phyloP scores from a whole-genome alignment of 2,113 vertebrate genomes.

The Alectura lathami region DNA sequence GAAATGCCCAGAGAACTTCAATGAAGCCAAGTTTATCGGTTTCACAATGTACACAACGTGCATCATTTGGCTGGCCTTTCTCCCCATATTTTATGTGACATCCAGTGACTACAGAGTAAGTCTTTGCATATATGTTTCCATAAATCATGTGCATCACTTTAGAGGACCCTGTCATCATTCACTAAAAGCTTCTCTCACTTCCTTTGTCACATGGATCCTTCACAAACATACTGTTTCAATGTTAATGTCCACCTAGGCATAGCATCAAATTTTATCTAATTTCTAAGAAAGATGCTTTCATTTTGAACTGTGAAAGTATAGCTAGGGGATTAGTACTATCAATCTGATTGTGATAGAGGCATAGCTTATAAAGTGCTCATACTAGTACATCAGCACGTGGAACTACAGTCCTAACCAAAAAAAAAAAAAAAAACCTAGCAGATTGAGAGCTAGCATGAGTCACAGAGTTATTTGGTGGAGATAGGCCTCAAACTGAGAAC shows the following conservation, averaged over 20 bases:
- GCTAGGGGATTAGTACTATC: not conserved
- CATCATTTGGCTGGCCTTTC: slow-evolving; percentile 99
- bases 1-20: slow-evolving; percentile 99
- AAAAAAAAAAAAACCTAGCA: not conserved
- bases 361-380: not conserved
- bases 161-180: not conserved
- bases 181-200: not conserved
- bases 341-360: not conserved
- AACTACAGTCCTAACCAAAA: not conserved
- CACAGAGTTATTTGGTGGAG: not conserved
- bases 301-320: not conserved
- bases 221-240: not conserved
- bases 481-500: not conserved
- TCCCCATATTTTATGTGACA: slow-evolving; percentile 99
- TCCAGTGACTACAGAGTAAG: slow-evolving; percentile 99
- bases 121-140: slow-evolving; percentile 48
- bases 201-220: not conserved
- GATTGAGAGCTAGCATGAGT: not conserved
- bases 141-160: not conserved
- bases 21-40: slow-evolving; percentile 98
- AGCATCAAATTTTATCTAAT: not conserved
- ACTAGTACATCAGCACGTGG: not conserved
- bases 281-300: not conserved
- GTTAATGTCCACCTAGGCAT: not conserved
- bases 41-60: slow-evolving; percentile 99